phyloP scores from a whole-genome alignment of 2,113 vertebrate species.

The Opisthocomus hoazin region DNA sequence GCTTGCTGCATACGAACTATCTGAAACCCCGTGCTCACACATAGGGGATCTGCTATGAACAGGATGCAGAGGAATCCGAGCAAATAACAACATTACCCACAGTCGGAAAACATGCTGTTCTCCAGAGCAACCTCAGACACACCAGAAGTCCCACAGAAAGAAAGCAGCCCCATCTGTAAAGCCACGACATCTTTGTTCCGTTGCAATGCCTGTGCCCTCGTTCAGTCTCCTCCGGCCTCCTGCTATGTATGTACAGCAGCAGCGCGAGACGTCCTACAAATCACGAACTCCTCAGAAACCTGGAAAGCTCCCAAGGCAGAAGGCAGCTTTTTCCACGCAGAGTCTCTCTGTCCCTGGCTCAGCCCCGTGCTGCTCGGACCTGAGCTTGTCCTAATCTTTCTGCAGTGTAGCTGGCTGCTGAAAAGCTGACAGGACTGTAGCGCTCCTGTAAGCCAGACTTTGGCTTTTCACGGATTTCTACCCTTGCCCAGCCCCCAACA shows the following conservation, averaged over 20 bases:
- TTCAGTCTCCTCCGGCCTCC: background rate
- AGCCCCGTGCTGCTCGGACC: background rate
- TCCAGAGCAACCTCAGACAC: background rate
- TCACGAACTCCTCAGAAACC: background rate
- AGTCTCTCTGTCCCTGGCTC: background rate
- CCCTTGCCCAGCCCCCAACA: background rate
- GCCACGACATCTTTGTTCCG: background rate
- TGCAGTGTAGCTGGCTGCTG: background rate
- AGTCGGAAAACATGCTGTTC: background rate
- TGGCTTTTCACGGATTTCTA: background rate
- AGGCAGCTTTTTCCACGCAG: background rate
- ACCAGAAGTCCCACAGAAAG: background rate
- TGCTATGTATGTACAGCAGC: background rate
- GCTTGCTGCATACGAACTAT: background rate
- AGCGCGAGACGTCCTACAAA: accelerated
- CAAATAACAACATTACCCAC: background rate
- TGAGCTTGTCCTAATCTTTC: background rate
- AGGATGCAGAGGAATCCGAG: background rate
- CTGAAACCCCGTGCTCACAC: background rate
- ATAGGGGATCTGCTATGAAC: background rate
- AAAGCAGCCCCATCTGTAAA: background rate
- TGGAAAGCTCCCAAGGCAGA: background rate
- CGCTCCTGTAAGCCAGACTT: background rate
- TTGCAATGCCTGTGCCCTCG: background rate
- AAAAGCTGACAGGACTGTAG: background rate